Evolutionary conservation across 2,113 vertebrate species (phyloP), one percentile per base, ranked within the genome.

Genomic region (Gavialis gangeticus): DNA sequence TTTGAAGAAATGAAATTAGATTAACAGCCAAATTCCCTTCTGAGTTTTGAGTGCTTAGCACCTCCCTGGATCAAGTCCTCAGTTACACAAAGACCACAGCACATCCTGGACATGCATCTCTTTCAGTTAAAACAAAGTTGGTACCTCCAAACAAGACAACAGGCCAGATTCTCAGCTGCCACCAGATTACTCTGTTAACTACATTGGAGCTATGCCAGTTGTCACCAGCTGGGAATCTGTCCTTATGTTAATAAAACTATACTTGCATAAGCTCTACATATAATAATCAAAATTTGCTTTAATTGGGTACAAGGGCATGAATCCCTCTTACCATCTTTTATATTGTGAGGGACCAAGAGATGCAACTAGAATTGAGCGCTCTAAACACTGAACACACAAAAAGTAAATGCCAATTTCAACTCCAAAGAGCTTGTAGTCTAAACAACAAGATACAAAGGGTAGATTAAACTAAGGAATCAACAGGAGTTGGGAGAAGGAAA

Each of bases 141-240:
- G 30, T 62, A 82, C 79, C 46, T 63, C 75, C 24, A 73, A 83
- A 84, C 75, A 22, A 57, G 27, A 14, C 76, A 77, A 6, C 54
- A 55, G 92, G 60, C 30, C 90, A 76, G 11, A 0, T 79, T 92
- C 79, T 88, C 90, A 91, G 95, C 91, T 95, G 94, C 91, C 82
- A 93, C 79, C 84, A 90, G 77, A 82, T 79, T 62, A 57, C 81
- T 82, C 82, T 67, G 73, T 79, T 81, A 63, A 85, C 73, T 93
- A 88, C 91, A 88, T 84, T 84, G 84, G 54, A 92, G 91, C 91
- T 92, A 81, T 89, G 77, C 93, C 76, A 91, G 93, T 84, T 60
- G 82, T 15, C 18, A 85, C 90, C 67, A 79, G 58, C 88, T 58
- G 91, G 89, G 79, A 89, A 24, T 64, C 81, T 91, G 94, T 84